These are phyloP conservation scores for Smittia aterrima DNA, from an alignment of 2,888 invertebrate species.

Conservation along the genomic window DNA sequence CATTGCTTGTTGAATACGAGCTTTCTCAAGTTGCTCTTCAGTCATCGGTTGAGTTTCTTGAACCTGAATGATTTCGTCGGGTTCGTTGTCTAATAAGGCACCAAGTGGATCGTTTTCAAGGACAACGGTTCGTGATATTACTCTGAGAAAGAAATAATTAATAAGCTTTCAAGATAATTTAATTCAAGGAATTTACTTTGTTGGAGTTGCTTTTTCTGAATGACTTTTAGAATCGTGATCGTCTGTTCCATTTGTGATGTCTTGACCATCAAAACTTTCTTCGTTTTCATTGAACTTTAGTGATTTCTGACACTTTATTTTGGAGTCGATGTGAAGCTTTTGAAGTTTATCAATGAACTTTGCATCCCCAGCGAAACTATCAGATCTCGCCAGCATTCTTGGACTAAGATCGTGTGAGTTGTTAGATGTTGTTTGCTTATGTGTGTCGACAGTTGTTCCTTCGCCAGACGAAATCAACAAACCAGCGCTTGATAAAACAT, in stretches of 20 bases:
- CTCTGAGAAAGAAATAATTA: neutral
- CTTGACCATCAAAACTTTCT: constrained; percentile 16
- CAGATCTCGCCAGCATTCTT: constrained; percentile 62
- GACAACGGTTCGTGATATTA: constrained; percentile 77
- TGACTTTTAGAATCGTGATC: neutral
- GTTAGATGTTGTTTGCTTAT: constrained; percentile 42
- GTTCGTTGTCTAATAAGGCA: constrained; percentile 60
- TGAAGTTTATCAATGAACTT: constrained; percentile 71
- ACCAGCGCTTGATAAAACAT: constrained; percentile 56
- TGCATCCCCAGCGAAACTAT: constrained; percentile 78
- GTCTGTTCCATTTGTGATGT: constrained; percentile 13
- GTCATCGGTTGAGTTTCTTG: constrained; percentile 47
- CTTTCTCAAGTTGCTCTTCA: constrained; percentile 44
- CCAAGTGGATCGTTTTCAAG: constrained; percentile 91
- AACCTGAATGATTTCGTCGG: constrained; percentile 45
- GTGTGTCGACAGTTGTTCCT: constrained; percentile 44
- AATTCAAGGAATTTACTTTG: constrained; percentile 48
- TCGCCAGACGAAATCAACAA: constrained; percentile 57
- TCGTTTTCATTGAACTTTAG: constrained; percentile 32
- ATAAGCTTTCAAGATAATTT: constrained; percentile 17
- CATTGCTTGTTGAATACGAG: constrained; percentile 49
- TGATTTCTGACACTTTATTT: constrained; percentile 41
- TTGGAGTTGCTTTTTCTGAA: constrained; percentile 48
- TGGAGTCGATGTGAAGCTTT: constrained; percentile 51
- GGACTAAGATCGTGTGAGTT: constrained; percentile 54